These are phyloP conservation scores for Tetragnatha montana DNA, from an alignment of 2,888 invertebrate genomes.

Conservation along the genomic window DNA sequence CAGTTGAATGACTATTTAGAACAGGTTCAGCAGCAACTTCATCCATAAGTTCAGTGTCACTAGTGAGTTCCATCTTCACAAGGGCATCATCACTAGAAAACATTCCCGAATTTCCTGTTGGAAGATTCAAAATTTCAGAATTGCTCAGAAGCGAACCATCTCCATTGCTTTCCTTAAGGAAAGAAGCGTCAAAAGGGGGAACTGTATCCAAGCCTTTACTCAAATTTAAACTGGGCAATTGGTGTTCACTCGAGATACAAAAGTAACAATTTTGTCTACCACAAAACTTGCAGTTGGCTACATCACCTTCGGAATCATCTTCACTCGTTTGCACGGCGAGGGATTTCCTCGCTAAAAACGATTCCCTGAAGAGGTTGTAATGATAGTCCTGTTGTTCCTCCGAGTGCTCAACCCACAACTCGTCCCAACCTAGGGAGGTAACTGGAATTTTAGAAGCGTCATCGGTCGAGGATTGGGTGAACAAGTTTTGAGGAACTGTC, in stretches of 20 bases:
- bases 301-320: neutral
- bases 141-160: neutral
- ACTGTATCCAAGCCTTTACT: neutral
- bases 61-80: neutral
- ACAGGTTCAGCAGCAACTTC: too few relatives aligned
- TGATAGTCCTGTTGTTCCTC: constrained; percentile 46
- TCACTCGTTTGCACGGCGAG: neutral
- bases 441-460: neutral
- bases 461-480: neutral
- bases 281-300: constrained; percentile 38
- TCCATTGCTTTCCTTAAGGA: neutral
- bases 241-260: constrained; percentile 14
- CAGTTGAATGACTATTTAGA: too few relatives aligned
- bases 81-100: neutral
- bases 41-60: too few relatives aligned
- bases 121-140: neutral
- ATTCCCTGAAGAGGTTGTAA: constrained; percentile 28
- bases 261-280: constrained; percentile 45
- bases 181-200: neutral
- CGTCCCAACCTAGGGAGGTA: constrained; percentile 47
- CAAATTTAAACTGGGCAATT: constrained; percentile 3
- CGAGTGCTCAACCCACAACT: constrained; percentile 48
- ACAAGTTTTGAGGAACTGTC: neutral
- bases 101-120: neutral
- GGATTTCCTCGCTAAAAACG: neutral